These are phyloP conservation scores for Electrona antarctica DNA, from an alignment of 2,113 vertebrate genomes.

Conservation along the genomic window DNA sequence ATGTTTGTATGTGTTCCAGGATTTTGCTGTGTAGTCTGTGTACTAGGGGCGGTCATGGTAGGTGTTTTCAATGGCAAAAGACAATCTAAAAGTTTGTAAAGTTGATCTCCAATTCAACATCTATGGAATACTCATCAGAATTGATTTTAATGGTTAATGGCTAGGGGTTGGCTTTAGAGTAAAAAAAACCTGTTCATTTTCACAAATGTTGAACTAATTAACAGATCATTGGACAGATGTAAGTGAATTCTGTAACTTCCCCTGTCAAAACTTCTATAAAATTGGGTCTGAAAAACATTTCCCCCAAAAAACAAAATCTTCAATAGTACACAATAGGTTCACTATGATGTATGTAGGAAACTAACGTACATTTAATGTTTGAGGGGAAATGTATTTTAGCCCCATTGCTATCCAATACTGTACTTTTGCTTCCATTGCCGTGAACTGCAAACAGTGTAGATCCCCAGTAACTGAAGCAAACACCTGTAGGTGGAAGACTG, in stretches of 20 bases:
- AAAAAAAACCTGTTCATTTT: neutral
- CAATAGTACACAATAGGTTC: neutral
- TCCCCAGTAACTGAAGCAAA: neutral
- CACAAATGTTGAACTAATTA: neutral
- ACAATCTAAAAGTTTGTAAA: neutral
- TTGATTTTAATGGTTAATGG: neutral
- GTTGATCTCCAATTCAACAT: neutral
- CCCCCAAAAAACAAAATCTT: neutral
- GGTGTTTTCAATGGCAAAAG: neutral
- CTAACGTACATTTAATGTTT: constrained; percentile 14
- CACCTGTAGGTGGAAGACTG: neutral
- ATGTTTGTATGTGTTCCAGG: too few species aligned
- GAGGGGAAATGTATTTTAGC: neutral
- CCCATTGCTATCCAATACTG: neutral
- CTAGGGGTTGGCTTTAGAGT: neutral
- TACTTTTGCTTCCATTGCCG: neutral
- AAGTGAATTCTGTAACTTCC: neutral
- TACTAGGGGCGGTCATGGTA: neutral
- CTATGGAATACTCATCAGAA: neutral
- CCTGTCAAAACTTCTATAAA: constrained; percentile 13
- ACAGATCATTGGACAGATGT: neutral
- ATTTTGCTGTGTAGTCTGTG: too few species aligned
- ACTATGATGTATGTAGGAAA: constrained; percentile 3
- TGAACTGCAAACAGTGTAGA: neutral
- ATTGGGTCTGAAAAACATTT: constrained; percentile 11